phyloP scores from a whole-genome alignment of 2,888 invertebrate species.

The Spodoptera exigua region DNA sequence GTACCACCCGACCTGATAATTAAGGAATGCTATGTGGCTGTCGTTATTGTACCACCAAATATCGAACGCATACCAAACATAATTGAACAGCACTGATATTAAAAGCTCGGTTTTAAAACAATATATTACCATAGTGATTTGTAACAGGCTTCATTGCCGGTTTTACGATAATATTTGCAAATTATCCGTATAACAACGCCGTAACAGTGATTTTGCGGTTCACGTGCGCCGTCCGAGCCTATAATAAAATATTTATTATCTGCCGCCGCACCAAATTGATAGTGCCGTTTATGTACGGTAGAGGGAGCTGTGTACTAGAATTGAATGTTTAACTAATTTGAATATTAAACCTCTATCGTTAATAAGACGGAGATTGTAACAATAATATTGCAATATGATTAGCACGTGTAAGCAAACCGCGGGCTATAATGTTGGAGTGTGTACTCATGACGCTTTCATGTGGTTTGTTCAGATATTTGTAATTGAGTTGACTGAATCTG shows the following conservation, averaged over 20 bases:
- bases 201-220: constrained; percentile 49
- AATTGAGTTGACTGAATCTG: constrained; percentile 23
- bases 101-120: constrained; percentile 34
- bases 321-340: constrained; percentile 35
- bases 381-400: constrained; percentile 38
- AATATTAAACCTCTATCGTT: constrained; percentile 29
- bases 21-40: background rate
- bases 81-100: constrained; percentile 10
- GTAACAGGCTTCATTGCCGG: constrained; percentile 44
- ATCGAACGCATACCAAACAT: constrained; percentile 6
- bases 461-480: constrained; percentile 39
- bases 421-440: constrained; percentile 1
- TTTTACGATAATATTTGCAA: constrained; percentile 50
- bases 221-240: constrained; percentile 28
- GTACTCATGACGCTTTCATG: constrained; percentile 25
- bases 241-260: constrained; percentile 48
- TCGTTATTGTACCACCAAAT: constrained; percentile 9
- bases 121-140: constrained; percentile 40
- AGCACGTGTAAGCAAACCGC: constrained; percentile 37
- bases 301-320: constrained; percentile 1
- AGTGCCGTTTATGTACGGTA: constrained; percentile 23
- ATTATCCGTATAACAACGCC: constrained; percentile 49
- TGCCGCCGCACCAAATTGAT: constrained; percentile 27
- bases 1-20: too few species aligned
- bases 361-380: constrained; percentile 28